Evolutionary conservation across 2,113 vertebrate genomes (phyloP), one percentile per base, ranked within the genome.

Genomic region (Pontoporia blainvillei): DNA sequence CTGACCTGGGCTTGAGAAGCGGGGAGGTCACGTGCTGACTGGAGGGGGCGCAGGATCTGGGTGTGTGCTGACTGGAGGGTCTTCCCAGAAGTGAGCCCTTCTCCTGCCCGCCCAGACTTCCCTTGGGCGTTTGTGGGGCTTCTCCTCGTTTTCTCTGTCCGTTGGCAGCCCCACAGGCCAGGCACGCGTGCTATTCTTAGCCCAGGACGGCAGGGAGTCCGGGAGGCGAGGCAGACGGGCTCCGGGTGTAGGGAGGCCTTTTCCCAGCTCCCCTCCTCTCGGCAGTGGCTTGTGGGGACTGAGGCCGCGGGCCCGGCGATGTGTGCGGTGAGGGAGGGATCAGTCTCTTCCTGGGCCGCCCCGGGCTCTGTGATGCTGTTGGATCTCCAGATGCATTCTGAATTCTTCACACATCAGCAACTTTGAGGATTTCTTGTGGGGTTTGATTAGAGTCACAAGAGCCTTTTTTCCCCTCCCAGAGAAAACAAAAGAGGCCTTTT

Each of bases 211-310:
- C 59, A 62, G 44, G 29, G 3, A n/a, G 79, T 8, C 1, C 2
- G 14, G 21, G 59, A 62, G 31, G 18, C 36, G 31, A 64, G 67
- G 36, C 41, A 61, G 17, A 41, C 44, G 10, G 18, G 41, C 1
- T 4, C 2, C 21, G 6, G 8, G 14, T 23, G 6, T 13, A 9
- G 39, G n/a, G 66, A 0, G 46, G 11, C 11, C 0, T 85, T 31
- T 34, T 61, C 18, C 44, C 79, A 17, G 0, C 44, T 52, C 5
- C 6, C 67, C 75, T 84, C 57, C 46, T 57, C 10, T 90, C 23
- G 3, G 17, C 44, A 8, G 0, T 18, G 31, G 66, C 39, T 18
- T 31, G 1, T 83, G 73, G 36, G 57, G 59, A 62, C 34, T 4
- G 4, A 20, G 31, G 34, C 44, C 36, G 29, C 10, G 21, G 3